These are phyloP conservation scores for Myotis planiceps DNA, from an alignment of 2,797 vertebrate genomes.

Conservation along the genomic window DNA sequence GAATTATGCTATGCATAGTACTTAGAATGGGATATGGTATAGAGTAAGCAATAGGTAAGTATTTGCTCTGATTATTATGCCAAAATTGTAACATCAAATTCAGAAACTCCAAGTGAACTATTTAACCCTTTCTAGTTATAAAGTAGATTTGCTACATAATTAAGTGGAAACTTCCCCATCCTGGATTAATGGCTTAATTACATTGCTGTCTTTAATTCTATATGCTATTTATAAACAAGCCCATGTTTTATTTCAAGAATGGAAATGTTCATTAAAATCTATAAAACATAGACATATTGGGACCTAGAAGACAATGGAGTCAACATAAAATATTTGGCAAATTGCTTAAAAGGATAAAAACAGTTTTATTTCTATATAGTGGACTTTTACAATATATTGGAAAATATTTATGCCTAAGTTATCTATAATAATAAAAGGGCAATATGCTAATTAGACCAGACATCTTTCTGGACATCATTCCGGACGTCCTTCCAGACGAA, in stretches of 20 bases:
- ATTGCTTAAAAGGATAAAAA: not conserved
- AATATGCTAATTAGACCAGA: too few relatives aligned
- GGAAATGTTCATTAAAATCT: not conserved
- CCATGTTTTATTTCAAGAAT: not conserved
- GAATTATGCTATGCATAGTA: not conserved
- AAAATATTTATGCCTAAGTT: not conserved
- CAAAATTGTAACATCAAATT: not conserved
- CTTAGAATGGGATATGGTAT: not conserved
- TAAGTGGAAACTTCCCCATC: not conserved
- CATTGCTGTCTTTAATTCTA: not conserved
- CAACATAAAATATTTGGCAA: slow-evolving; percentile 13
- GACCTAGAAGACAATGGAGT: not conserved
- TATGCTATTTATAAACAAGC: not conserved
- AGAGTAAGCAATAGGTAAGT: not conserved
- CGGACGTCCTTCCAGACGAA: too few relatives aligned
- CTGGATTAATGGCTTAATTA: not conserved
- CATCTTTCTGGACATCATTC: too few relatives aligned
- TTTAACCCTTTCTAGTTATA: not conserved
- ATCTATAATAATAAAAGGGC: not conserved
- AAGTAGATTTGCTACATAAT: not conserved
- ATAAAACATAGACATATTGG: not conserved
- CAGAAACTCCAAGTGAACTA: not conserved
- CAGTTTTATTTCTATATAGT: not conserved
- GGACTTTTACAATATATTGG: not conserved
- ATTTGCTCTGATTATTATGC: not conserved